Percentiles rank a stretch among this genome's conserved stretches.
Evolutionary conservation across 2,113 vertebrate species (phyloP).

Genomic region (Hemicordylus capensis): DNA sequence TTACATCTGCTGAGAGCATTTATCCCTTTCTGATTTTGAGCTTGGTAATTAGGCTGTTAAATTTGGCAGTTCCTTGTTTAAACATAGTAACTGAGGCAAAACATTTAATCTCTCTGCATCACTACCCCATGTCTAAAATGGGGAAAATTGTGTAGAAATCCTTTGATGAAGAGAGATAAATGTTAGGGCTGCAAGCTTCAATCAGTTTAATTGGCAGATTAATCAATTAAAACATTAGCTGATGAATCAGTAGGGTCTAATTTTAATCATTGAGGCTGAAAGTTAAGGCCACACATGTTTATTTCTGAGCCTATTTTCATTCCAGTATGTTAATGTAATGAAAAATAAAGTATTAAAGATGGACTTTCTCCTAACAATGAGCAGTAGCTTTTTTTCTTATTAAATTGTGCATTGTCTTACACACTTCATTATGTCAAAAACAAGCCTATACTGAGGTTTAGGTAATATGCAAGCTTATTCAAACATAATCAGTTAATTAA

Average conservation of each 20-base stretch:
- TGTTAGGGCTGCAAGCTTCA: background rate
- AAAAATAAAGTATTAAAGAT: background rate
- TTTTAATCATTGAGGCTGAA: background rate
- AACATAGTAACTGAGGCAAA: background rate
- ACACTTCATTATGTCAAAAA: background rate
- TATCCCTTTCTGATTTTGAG: background rate
- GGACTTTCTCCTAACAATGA: background rate
- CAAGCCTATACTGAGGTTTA: background rate
- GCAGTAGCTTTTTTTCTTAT: background rate
- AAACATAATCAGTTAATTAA: background rate
- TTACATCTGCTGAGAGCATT: background rate
- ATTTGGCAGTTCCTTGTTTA: background rate
- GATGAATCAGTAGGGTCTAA: background rate
- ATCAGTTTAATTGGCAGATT: background rate
- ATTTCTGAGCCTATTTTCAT: background rate
- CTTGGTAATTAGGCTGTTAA: background rate
- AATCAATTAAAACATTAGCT: background rate
- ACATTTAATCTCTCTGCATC: background rate
- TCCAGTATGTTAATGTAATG: background rate
- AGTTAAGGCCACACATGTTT: background rate
- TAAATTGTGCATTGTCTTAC: background rate
- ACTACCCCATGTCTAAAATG: background rate
- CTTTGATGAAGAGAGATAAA: background rate
- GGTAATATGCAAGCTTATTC: background rate
- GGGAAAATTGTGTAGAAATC: background rate